Evolutionary conservation across 1,140 invertebrate species (phyloP).

Genomic region (Caerostris extrusa): DNA sequence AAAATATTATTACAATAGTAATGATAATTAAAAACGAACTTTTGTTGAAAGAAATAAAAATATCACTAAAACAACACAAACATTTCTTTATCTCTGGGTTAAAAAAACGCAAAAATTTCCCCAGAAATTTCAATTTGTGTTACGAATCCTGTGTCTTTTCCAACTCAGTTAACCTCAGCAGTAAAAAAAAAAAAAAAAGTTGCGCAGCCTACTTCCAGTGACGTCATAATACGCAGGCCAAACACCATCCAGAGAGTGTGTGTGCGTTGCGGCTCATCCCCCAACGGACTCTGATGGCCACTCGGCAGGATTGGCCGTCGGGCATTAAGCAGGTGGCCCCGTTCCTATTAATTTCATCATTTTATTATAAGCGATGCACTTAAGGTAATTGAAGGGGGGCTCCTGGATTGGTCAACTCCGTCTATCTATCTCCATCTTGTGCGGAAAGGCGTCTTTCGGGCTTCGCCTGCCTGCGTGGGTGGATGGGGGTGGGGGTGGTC

Average conservation of each 20-base stretch:
- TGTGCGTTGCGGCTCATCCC: slow-evolving; percentile 52
- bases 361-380: slow-evolving; percentile 77
- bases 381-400: slow-evolving; percentile 74
- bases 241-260: slow-evolving; percentile 52
- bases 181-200: not conserved
- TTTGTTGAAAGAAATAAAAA: too few relatives aligned
- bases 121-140: not conserved
- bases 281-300: slow-evolving; percentile 34
- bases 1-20: too few relatives aligned
- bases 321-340: slow-evolving; percentile 77
- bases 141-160: not conserved
- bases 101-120: too few relatives aligned
- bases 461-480: slow-evolving; percentile 14
- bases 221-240: slow-evolving; percentile 72
- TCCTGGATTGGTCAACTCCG: slow-evolving; percentile 64
- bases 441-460: slow-evolving; percentile 32
- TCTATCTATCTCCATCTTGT: slow-evolving; percentile 61
- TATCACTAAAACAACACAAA: too few relatives aligned
- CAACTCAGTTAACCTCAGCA: too few relatives aligned
- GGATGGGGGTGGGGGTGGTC: not conserved
- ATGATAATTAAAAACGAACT: too few relatives aligned
- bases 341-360: slow-evolving; percentile 77
- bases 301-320: slow-evolving; percentile 63
- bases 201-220: not conserved
- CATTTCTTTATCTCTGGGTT: too few relatives aligned